Evolutionary conservation across 92 coral and sea anemone genomes (phyloP), one percentile per base, ranked within the genome.

Genomic region (Porites cylindrica): DNA sequence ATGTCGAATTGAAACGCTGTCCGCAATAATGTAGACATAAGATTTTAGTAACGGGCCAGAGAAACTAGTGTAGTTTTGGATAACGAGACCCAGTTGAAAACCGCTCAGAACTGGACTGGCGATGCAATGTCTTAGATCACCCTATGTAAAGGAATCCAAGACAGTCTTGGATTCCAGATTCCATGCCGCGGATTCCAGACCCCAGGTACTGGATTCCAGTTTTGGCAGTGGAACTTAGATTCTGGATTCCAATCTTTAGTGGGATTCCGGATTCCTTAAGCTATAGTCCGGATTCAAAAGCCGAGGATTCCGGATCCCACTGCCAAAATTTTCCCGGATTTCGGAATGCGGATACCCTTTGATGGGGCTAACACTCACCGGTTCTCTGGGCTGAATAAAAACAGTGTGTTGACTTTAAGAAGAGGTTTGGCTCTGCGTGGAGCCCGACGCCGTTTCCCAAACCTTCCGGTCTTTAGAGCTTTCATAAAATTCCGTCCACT

Each of bases 371-470:
- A 38, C 47, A 38, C 47, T 81, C 83, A 96, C 99, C 96, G 80
- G 76, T 96, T 96, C 26, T 96, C 98, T 18, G 98, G 98, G 38
- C 97, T 91, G 82, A 96, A 96, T 54, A 96, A 77, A 64, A 93
- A 96, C 90, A 96, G 19, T 2, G 99, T 88, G 23, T 85, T 93
- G 18, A 96, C 93, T 18, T 87, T 92, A 43, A 96, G 90, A 72
- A 96, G 83, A 1, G 93, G 92, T 26, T 90, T 91, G 20, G 87
- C 93, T 70, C 93, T 93, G 38, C 86, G 89, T 2, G 91, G 83
- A 10, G 87, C 84, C 50, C 96, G 87, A 20, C 97, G 89, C 32
- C 97, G 84, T 68, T 88, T 82, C 3, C 96, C 98, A 10, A 93
- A 86, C 58, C 94, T 81, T 4, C 95, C 95, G 0, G 83, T 85